Conservation (phyloP, 1,140 invertebrate genomes). For the Magallana angulata region DNA sequence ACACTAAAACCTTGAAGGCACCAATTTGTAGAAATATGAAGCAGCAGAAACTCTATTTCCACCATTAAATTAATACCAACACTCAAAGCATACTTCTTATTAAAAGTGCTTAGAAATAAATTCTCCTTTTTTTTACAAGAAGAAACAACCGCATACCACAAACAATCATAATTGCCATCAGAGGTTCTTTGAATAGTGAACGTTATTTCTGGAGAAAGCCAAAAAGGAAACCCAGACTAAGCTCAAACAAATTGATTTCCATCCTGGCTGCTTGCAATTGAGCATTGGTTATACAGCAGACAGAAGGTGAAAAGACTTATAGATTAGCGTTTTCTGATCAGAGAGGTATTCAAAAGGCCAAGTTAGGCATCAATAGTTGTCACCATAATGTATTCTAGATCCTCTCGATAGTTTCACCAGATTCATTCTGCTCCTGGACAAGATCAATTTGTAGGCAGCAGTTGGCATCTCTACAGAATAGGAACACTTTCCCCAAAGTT, state of each 20-base stretch:
- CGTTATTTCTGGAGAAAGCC: neutral
- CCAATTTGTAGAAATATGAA: neutral
- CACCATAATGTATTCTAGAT: conserved; percentile 23
- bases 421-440: neutral
- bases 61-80: neutral
- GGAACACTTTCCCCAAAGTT: neutral
- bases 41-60: neutral
- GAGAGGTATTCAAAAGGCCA: neutral
- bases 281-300: neutral
- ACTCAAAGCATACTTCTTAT: neutral
- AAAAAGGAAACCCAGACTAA: conserved; percentile 14
- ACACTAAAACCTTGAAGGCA: conserved; percentile 17
- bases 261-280: neutral
- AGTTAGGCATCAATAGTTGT: conserved; percentile 33
- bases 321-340: conserved; percentile 29
- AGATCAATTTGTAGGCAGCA: neutral
- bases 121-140: neutral
- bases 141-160: neutral
- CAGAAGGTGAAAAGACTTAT: conserved; percentile 13
- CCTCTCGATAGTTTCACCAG: neutral
- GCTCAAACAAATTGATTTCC: conserved; percentile 20
- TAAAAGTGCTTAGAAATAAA: conserved; percentile 19
- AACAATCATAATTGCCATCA: conserved; percentile 26
- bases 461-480: neutral
- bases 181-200: conserved; percentile 1